Evolutionary conservation across 2,888 invertebrate species (phyloP).

Genomic region (Tetragnatha montana): DNA sequence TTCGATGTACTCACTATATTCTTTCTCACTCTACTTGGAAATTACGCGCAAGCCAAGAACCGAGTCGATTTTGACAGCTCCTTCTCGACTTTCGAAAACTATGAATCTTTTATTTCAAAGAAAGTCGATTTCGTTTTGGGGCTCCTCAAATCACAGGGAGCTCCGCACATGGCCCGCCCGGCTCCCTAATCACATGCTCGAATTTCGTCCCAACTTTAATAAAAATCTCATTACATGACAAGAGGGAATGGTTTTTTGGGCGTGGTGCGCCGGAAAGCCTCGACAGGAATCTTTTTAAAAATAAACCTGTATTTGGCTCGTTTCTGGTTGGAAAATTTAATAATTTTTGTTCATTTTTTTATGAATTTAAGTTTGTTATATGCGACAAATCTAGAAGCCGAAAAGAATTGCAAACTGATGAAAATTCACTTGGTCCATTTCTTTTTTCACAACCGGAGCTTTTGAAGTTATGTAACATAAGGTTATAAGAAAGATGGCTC

Average conservation of each 20-base stretch:
- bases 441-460: no score
- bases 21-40: background rate
- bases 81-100: conserved; percentile 40
- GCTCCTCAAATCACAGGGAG: background rate
- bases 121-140: conserved; percentile 58
- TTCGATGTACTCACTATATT: no score
- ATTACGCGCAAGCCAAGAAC: background rate
- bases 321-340: background rate
- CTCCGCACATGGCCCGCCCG: conserved; percentile 39
- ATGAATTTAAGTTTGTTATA: no score
- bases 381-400: no score
- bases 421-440: no score
- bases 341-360: background rate
- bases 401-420: no score
- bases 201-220: conserved; percentile 61
- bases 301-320: background rate
- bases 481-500: no score
- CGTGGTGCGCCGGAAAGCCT: conserved; percentile 11
- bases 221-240: conserved; percentile 63
- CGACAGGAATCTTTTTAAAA: background rate
- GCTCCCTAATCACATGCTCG: conserved; percentile 62
- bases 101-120: conserved; percentile 62
- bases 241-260: conserved; percentile 35
- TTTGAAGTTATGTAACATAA: no score
- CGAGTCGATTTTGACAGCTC: conserved; percentile 40